Base-by-base conservation (phyloP, 2,888 invertebrate species). In the Onchidella celtica region DNA sequence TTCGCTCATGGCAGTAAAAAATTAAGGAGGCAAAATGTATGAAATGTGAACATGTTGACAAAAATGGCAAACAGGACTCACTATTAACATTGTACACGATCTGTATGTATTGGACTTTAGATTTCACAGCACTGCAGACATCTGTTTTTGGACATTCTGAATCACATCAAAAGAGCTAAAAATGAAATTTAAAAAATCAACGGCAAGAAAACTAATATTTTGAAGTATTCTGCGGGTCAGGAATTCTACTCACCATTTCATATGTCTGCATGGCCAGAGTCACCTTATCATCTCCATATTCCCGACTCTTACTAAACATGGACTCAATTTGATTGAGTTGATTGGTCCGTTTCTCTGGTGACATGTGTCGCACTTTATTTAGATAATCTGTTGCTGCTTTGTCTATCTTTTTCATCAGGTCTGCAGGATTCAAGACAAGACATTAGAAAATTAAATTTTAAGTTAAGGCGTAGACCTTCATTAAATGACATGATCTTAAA, bases 251-350 rank as follows among this genome's bases (percentile, higher is more conserved):
- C 88, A 95, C 95, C 93, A 99, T 94, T 94, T 99, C 99, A 92
- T 99, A 99, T 0, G 99, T 99, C 94, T 99, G 98, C 94, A 98
- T 98, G 1, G 99, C 98, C 83, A 99, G 94, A 92, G 98, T 97
- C 47, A 99, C 98, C 88, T 99, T 99, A 91, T 99, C 98, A 92
- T 99, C 99, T 1, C 98, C 98, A 92, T 97, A 98, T 92, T 98
- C 98, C 91, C 97, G 97, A 21, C 98, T 98, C 94, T 98, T 98
- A 88, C 97, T 97, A 91, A 98, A 99, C 80, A 97, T 94, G 83
- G 96, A 96, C 93, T 91, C 87, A 89, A 98, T 98, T 84, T 96
- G 96, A 84, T 96, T 95, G 81, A 97, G 95, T 88, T 97, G 96
- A 89, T 97, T 97, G 89, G 97, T 96, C 86, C 96, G 96, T 86